A percentile compares a stretch with the other conserved stretches of the same genome.
Conservation (phyloP, 2,797 vertebrate genomes). For the Hyperoplus immaculatus region DNA sequence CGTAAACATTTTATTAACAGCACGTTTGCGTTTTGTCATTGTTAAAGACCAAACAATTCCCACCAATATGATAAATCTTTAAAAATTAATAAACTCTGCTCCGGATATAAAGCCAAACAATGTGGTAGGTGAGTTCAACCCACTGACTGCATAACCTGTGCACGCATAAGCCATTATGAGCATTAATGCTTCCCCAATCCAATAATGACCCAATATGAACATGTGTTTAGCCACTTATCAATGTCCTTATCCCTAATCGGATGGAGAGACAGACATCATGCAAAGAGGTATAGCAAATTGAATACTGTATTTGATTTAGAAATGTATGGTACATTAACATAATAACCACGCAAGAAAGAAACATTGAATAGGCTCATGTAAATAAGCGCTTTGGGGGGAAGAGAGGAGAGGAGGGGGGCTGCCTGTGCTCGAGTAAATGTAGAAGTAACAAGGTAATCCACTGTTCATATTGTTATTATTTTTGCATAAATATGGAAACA, state of each 20-base stretch:
- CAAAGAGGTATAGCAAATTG: slow-evolving; percentile 89
- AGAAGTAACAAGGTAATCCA: slow-evolving; percentile 86
- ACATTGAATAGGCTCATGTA: slow-evolving; percentile 82
- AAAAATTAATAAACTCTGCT: not conserved
- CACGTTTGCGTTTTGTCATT: not conserved
- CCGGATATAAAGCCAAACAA: slow-evolving; percentile 8
- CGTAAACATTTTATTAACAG: slow-evolving; percentile 15
- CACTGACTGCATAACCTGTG: slow-evolving; percentile 38
- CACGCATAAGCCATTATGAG: slow-evolving; percentile 53
- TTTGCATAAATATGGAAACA: slow-evolving; percentile 90
- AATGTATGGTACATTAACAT: slow-evolving; percentile 94
- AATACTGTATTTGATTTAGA: slow-evolving; percentile 97
- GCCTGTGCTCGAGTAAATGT: slow-evolving; percentile 81
- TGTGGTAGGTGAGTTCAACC: slow-evolving; percentile 25
- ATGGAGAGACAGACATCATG: slow-evolving; percentile 79
- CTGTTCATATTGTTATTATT: slow-evolving; percentile 75
- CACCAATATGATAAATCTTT: not conserved
- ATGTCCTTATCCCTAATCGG: slow-evolving; percentile 65
- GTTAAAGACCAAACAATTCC: slow-evolving; percentile 8
- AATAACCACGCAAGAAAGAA: slow-evolving; percentile 90
- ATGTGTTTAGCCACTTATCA: slow-evolving; percentile 74
- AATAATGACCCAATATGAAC: slow-evolving; percentile 74
- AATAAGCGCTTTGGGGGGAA: slow-evolving; percentile 90
- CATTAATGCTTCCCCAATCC: slow-evolving; percentile 71
- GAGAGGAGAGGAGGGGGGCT: slow-evolving; percentile 32